Evolutionary conservation across 2,888 invertebrate species (phyloP), one percentile per base, ranked within the genome.

Genomic region (Phortica okadai): DNA sequence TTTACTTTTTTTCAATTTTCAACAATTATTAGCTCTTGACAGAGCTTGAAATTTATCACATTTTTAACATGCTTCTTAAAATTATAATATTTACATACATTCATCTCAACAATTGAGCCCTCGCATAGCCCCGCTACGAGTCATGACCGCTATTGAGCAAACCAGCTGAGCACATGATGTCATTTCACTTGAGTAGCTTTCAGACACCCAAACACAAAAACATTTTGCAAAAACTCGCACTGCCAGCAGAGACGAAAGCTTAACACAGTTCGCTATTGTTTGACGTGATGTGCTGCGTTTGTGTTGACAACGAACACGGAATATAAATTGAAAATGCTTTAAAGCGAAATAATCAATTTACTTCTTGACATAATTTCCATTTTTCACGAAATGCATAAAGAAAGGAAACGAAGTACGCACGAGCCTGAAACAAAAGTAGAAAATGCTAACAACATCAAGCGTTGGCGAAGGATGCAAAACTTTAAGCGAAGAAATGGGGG

Each of bases 321-420:
- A 86, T 88, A 89, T 88, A 90, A 89, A 89, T 86, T 86, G 88
- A 87, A 89, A 90, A 90, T 90, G 89, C 89, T 88, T 85, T 86
- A 88, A 88, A 89, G 90, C 89, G 89, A 88, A 90, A 89, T 89
- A 90, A 90, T 90, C 90, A 90, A 90, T 90, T 90, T 86, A 86
- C 88, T 85, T 90, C 84, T 87, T 90, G 89, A 90, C 90, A 90
- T 85, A 90, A 90, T 90, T 89, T 90, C 90, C 89, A 90, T 90
- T 90, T 90, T 90, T 90, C 90, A 90, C 85, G 82, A 84, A 84
- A 82, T 56, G 25, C 82, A 77, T 82, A 84, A 85, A 78, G 82
- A 88, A 72, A 25, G 76, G 78, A 79, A 79, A 77, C 58, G 44
- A 69, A 70, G 45, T 50, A 70, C 70, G 70, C 70, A 70, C 21